Percentiles rank a stretch among this genome's conserved stretches.
Conservation (phyloP, 2,888 invertebrate genomes). For the Drosophila lacicola region DNA sequence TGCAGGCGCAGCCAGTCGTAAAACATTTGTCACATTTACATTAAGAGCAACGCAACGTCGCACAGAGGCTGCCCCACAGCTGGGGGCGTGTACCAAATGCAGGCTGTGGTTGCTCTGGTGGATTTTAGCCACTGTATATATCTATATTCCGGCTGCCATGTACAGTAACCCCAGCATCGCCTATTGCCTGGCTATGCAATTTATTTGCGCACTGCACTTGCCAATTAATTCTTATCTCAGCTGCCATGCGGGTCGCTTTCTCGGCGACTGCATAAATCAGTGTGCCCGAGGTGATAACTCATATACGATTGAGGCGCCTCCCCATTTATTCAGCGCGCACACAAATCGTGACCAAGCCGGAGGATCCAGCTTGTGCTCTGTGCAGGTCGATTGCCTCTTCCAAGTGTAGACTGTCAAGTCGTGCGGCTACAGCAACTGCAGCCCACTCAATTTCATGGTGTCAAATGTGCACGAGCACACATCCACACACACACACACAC, state of each 20-base stretch:
- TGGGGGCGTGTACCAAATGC: conserved; percentile 10
- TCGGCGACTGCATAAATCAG: conserved; percentile 76
- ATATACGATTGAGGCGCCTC: conserved; percentile 48
- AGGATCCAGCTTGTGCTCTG: conserved; percentile 9
- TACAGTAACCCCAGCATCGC: neutral
- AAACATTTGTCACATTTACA: conserved; percentile 81
- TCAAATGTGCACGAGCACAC: conserved; percentile 59
- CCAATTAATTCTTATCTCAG: conserved; percentile 78
- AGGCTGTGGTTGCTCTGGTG: conserved; percentile 19
- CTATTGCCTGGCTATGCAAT: conserved; percentile 52
- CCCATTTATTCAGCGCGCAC: conserved; percentile 40
- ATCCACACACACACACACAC: neutral
- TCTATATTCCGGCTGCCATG: neutral
- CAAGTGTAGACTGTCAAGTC: conserved; percentile 30
- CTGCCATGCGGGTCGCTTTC: conserved; percentile 68
- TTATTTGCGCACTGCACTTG: conserved; percentile 77
- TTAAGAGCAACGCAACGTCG: conserved; percentile 62
- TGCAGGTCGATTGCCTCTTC: neutral
- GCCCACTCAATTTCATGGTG: conserved; percentile 78
- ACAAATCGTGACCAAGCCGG: conserved; percentile 36
- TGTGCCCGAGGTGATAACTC: conserved; percentile 74
- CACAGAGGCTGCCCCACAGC: conserved; percentile 13
- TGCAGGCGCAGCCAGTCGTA: conserved; percentile 75
- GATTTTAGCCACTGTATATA: neutral
- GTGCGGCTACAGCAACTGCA: conserved; percentile 42